phyloP scores from a whole-genome alignment of 1,140 invertebrate genomes.

The Drosophila neocordata region DNA sequence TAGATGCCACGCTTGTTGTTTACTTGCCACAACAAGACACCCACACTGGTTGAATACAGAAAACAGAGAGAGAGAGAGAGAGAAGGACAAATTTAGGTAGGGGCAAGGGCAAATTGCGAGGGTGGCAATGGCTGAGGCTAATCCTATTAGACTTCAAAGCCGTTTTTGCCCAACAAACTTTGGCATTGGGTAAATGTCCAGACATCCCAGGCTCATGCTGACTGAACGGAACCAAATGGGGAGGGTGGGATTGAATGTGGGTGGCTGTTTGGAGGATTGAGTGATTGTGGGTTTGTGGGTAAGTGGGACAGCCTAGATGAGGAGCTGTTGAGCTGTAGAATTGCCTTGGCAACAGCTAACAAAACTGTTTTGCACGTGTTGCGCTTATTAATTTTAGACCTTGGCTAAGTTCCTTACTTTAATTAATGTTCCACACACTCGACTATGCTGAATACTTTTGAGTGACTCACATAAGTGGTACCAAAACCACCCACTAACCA shows the following conservation, averaged over 20 bases:
- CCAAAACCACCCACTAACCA: neutral
- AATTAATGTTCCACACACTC: constrained; percentile 56
- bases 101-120: constrained; percentile 3
- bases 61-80: neutral
- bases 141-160: constrained; percentile 81
- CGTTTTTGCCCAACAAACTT: constrained; percentile 73
- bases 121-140: constrained; percentile 31
- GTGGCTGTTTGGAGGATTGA: neutral
- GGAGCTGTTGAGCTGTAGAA: constrained; percentile 1
- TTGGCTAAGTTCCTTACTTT: constrained; percentile 42
- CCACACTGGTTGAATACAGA: constrained; percentile 13
- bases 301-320: too few relatives aligned
- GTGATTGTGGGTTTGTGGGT: too few relatives aligned
- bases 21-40: constrained; percentile 53
- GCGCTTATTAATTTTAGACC: constrained; percentile 71
- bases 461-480: constrained; percentile 12
- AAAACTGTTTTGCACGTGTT: constrained; percentile 69
- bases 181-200: constrained; percentile 49
- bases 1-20: constrained; percentile 39
- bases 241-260: constrained; percentile 5
- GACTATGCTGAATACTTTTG: constrained; percentile 23
- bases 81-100: neutral
- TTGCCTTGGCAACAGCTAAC: constrained; percentile 4
- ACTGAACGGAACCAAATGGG: neutral
- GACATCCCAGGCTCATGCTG: constrained; percentile 15